A percentile compares a stretch with the other conserved stretches of the same genome.
phyloP scores from a whole-genome alignment of 2,888 invertebrate genomes.

The Dicyrtomina minuta region DNA sequence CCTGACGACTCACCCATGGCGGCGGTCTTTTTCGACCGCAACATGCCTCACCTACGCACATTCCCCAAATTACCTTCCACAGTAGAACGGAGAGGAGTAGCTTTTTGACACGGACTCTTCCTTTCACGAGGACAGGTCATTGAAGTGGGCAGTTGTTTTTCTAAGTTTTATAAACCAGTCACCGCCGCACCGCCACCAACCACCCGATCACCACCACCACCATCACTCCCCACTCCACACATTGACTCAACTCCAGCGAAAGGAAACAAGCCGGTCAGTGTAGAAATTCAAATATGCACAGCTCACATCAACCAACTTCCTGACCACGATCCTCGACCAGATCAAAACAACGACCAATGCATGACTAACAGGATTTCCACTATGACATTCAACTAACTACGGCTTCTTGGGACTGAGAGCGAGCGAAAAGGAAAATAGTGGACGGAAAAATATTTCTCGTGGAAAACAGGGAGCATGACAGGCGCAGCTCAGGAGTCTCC shows the following conservation, averaged over 20 bases:
- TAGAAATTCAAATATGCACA: too few species aligned
- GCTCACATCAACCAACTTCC: too few species aligned
- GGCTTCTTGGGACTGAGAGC: conserved; percentile 4
- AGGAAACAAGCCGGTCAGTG: too few species aligned
- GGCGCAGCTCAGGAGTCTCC: conserved; percentile 25
- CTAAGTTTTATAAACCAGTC: too few species aligned
- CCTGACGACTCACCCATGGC: conserved; percentile 48
- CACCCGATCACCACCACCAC: too few species aligned
- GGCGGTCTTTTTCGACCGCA: conserved; percentile 53
- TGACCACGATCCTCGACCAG: conserved; percentile 7
- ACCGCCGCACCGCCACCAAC: too few species aligned
- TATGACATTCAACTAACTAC: conserved; percentile 20
- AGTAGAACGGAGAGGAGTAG: neutral
- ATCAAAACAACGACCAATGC: conserved; percentile 2
- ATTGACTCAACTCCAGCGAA: too few species aligned
- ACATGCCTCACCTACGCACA: conserved; percentile 53
- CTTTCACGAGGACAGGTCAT: too few species aligned
- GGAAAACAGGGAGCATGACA: conserved; percentile 22
- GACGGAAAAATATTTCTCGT: neutral
- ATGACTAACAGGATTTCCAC: conserved; percentile 13
- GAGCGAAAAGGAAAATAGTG: conserved; percentile 4
- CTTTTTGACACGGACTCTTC: too few species aligned
- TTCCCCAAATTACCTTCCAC: conserved; percentile 39
- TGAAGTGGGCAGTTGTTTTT: too few species aligned
- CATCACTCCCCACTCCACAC: too few species aligned